phyloP scores from a whole-genome alignment of 2,888 invertebrate species.

The Norana najaformis region DNA sequence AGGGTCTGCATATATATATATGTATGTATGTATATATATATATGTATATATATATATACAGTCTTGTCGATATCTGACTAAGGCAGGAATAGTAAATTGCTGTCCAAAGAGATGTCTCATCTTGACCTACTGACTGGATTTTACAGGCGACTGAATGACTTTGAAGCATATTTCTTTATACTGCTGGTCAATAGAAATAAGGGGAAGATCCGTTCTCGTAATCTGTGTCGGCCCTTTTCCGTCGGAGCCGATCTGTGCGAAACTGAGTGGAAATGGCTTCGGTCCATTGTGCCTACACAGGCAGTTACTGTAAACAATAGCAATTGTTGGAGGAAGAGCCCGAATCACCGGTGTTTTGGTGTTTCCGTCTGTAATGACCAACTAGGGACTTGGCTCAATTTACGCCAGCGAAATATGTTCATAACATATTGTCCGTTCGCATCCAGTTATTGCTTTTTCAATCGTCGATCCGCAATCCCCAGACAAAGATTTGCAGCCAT shows the following conservation, averaged over 20 bases:
- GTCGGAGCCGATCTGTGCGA: too few relatives aligned
- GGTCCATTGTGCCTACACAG: too few relatives aligned
- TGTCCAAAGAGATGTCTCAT: too few relatives aligned
- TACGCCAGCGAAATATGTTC: conserved; percentile 22
- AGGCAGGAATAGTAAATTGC: background rate
- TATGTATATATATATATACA: background rate
- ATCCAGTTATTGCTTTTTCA: conserved; percentile 25
- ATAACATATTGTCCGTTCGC: conserved; percentile 5
- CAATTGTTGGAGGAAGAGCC: background rate
- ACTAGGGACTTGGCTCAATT: conserved; percentile 17
- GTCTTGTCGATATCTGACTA: background rate
- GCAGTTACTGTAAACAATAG: background rate
- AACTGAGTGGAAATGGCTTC: background rate
- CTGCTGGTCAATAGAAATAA: background rate
- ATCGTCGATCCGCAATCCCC: conserved; percentile 22
- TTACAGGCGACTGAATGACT: background rate
- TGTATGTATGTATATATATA: background rate
- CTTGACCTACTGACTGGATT: background rate
- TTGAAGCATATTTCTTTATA: background rate
- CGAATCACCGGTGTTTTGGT: background rate
- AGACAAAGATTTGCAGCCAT: conserved; percentile 22
- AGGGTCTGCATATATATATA: background rate
- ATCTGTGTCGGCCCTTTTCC: background rate
- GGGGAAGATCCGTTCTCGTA: background rate
- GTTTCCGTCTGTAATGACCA: background rate